A percentile compares a stretch with the other conserved stretches of the same genome.
phyloP scores from a whole-genome alignment of 2,888 invertebrate genomes.

The Bedellia somnulentella region DNA sequence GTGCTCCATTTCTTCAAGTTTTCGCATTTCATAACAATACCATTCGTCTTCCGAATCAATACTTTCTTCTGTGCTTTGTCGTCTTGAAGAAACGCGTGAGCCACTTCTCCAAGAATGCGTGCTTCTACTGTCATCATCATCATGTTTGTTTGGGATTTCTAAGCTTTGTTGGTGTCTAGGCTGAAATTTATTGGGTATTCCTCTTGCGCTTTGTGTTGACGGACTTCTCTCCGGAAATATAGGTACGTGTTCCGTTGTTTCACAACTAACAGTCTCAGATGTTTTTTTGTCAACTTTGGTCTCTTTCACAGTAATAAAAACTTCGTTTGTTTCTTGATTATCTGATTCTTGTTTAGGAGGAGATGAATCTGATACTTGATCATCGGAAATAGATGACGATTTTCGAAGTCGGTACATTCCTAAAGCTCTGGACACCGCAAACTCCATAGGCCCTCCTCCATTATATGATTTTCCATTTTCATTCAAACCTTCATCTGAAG shows the following conservation, averaged over 20 bases:
- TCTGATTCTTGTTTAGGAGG: conserved; percentile 33
- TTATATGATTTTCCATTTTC: conserved; percentile 57
- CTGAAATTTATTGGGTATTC: conserved; percentile 57
- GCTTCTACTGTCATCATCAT: conserved; percentile 83
- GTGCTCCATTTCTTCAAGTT: conserved; percentile 83
- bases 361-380: conserved; percentile 60
- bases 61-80: conserved; percentile 90
- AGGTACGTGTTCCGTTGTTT: conserved; percentile 46
- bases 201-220: conserved; percentile 63
- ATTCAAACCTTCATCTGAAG: conserved; percentile 62
- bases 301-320: conserved; percentile 22
- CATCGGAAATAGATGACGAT: conserved; percentile 71
- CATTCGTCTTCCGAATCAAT: conserved; percentile 93
- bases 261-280: conserved; percentile 18
- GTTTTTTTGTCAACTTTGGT: conserved; percentile 25
- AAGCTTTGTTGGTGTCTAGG: conserved; percentile 76
- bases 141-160: conserved; percentile 76
- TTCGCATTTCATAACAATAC: conserved; percentile 86
- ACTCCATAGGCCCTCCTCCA: conserved; percentile 75
- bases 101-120: conserved; percentile 87
- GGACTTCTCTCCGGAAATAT: conserved; percentile 66
- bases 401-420: conserved; percentile 78
- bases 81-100: conserved; percentile 80
- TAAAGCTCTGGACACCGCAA: conserved; percentile 79
- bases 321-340: conserved; percentile 23